These are phyloP conservation scores for Trachymyrmex cornetzi DNA, from an alignment of 1,140 invertebrate genomes.

Conservation along the genomic window DNA sequence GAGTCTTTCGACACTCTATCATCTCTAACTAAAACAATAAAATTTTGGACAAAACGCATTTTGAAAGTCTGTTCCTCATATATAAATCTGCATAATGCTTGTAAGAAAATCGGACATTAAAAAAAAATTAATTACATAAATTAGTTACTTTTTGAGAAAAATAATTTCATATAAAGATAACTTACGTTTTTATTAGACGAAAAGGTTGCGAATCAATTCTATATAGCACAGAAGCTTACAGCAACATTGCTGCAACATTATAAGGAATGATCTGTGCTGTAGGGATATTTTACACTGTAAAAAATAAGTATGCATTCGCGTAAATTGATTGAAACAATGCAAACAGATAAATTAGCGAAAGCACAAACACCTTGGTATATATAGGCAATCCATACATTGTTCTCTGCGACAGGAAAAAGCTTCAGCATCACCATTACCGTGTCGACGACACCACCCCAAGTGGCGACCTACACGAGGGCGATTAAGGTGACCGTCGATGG, in stretches of 20 bases:
- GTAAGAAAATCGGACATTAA: neutral
- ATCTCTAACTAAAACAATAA: too few relatives aligned
- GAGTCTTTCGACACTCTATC: too few relatives aligned
- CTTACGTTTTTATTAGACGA: neutral
- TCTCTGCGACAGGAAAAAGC: slow-evolving; percentile 94
- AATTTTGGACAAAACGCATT: too few relatives aligned
- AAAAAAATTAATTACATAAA: neutral
- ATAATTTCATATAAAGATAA: neutral
- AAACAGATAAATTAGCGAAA: neutral
- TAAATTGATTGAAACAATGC: neutral
- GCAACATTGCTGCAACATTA: too few relatives aligned
- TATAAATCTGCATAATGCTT: neutral
- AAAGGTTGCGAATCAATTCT: neutral
- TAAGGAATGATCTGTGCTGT: too few relatives aligned
- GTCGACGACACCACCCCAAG: slow-evolving; percentile 96
- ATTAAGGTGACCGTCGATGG: slow-evolving; percentile 99
- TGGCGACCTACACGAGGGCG: slow-evolving; percentile 97
- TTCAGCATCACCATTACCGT: slow-evolving; percentile 98
- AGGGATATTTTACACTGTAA: too few relatives aligned
- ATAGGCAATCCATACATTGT: neutral
- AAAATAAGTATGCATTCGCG: neutral
- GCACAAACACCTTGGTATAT: neutral
- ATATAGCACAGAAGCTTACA: too few relatives aligned
- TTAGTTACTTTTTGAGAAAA: neutral
- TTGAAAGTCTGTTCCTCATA: neutral